These are phyloP conservation scores for Cistogaster globosa DNA, from an alignment of 2,888 invertebrate species.

Conservation along the genomic window DNA sequence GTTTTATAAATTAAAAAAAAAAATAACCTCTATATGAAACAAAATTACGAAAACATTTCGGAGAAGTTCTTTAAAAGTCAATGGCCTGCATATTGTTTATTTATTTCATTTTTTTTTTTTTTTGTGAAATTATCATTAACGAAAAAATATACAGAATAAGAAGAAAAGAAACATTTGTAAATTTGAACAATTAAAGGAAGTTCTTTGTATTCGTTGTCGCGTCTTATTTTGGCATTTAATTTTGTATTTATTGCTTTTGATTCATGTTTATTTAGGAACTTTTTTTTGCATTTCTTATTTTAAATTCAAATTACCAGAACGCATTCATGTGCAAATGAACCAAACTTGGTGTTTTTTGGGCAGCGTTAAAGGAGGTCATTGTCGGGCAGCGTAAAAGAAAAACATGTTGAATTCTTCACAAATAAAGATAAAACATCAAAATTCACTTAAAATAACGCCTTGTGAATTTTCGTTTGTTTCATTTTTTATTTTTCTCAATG, in stretches of 20 bases:
- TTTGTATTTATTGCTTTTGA: conserved; percentile 29
- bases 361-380: conserved; percentile 46
- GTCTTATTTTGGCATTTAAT: conserved; percentile 9
- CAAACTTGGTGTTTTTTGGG: not conserved
- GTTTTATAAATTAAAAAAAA: not conserved
- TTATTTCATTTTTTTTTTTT: conserved; percentile 16
- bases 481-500: no score
- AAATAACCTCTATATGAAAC: not conserved
- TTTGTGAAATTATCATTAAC: conserved; percentile 51
- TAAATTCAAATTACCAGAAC: conserved; percentile 17
- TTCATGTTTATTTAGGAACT: conserved; percentile 42
- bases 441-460: not conserved
- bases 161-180: conserved; percentile 20
- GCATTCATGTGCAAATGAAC: conserved; percentile 36
- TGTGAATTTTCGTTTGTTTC: no score
- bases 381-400: conserved; percentile 7
- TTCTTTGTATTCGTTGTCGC: conserved; percentile 51
- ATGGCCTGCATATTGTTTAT: conserved; percentile 48
- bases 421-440: not conserved
- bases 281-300: conserved; percentile 33
- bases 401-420: not conserved
- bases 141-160: not conserved
- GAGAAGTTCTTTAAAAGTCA: conserved; percentile 52
- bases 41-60: conserved; percentile 21
- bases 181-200: conserved; percentile 65